Evolutionary conservation across 1,140 invertebrate genomes (phyloP), one percentile per base, ranked within the genome.

Genomic region (Hylyphantes graminicola): DNA sequence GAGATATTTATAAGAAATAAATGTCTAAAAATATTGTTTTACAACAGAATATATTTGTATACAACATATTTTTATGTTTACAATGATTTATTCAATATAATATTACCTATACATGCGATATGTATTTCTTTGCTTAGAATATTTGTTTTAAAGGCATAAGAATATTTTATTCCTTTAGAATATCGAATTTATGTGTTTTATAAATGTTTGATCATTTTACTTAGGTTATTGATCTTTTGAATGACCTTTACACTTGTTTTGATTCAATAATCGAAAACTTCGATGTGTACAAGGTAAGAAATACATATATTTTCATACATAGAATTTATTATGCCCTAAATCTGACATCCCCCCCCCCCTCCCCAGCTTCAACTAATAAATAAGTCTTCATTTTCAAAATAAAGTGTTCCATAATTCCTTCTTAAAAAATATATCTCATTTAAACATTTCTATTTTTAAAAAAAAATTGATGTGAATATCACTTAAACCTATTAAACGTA

Each of bases 161-260:
- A 35, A 35, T 35, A 35, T 35, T 5, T 35, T 35, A 5, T 35
- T 35, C 1, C 5, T 35, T 35, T 5, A 35, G 35, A 35, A 35
- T 35, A 35, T 35, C 35, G 35, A 35, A 35, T 35, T 35, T 35
- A 35, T 35, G 5, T 35, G 35, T 35, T 35, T 35, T 5, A 35
- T 35, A 35, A 35, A 35, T 35, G 35, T 35, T 35, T 35, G 35
- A 35, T 35, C 35, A 35, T 35, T 35, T 35, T 35, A 35, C 35
- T 35, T 54, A 87, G 85, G 93, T 94, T 87, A 96, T 98, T 63
- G 96, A 96, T 90, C 96, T 98, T 89, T 92, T 98, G 77, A 98
- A 98, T 91, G 96, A 97, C 91, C 92, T 98, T 87, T 98, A 98
- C 89, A 98, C 96, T 63, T 92, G 96, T 80, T 98, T 98, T 90